These are phyloP conservation scores for Rynchops niger DNA, from an alignment of 2,113 vertebrate genomes.

Conservation along the genomic window DNA sequence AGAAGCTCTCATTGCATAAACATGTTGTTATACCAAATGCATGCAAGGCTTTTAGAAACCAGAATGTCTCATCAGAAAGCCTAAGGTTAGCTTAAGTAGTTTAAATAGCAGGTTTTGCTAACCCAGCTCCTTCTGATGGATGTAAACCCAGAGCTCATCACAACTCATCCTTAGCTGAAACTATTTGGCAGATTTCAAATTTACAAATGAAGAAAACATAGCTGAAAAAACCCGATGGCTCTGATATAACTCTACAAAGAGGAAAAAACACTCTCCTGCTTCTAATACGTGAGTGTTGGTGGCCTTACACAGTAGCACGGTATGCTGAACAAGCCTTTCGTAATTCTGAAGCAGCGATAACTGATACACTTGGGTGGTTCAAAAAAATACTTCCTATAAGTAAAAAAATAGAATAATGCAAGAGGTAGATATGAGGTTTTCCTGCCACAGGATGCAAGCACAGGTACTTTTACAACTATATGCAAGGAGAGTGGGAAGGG, in stretches of 20 bases:
- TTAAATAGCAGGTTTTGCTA: not conserved
- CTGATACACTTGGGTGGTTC: not conserved
- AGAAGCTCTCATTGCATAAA: not conserved
- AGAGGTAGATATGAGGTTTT: not conserved
- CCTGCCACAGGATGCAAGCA: not conserved
- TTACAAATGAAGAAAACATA: not conserved
- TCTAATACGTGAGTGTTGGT: not conserved
- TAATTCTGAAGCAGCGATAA: not conserved
- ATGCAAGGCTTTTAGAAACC: not conserved
- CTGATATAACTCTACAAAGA: not conserved
- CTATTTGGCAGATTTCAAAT: not conserved
- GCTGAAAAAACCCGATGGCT: not conserved
- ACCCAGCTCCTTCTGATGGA: not conserved
- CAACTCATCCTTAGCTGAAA: not conserved
- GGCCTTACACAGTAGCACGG: rapidly evolving
- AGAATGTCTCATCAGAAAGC: not conserved
- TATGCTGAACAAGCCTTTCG: not conserved
- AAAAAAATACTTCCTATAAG: not conserved
- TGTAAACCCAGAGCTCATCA: not conserved
- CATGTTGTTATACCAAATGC: not conserved
- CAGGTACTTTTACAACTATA: not conserved
- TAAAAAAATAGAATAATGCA: not conserved
- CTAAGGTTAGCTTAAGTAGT: not conserved
- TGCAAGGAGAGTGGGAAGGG: not conserved
- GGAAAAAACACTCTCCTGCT: not conserved